phyloP scores from a whole-genome alignment of 2,888 invertebrate species.

The Phyllotreta striolata region DNA sequence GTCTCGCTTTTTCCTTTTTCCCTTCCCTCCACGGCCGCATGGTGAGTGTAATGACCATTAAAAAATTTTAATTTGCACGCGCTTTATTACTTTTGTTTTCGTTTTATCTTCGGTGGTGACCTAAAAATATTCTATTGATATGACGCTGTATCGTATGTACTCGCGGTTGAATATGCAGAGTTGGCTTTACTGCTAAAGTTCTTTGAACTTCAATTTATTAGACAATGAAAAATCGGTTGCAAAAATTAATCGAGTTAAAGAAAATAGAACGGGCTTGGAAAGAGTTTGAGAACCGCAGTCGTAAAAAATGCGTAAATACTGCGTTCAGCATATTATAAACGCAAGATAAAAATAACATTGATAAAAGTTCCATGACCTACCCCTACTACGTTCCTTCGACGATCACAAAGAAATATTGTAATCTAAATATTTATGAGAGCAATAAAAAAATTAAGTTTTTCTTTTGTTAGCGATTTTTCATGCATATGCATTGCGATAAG shows the following conservation, averaged over 20 bases:
- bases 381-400: constrained; percentile 46
- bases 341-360: constrained; percentile 53
- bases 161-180: background rate
- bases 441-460: constrained; percentile 38
- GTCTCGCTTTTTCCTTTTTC: constrained; percentile 7
- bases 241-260: too few species aligned
- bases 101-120: constrained; percentile 27
- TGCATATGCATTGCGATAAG: constrained; percentile 34
- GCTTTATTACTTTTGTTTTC: constrained; percentile 37
- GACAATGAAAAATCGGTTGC: too few species aligned
- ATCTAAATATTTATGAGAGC: constrained; percentile 48
- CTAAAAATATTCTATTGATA: constrained; percentile 33
- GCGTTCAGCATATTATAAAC: constrained; percentile 33
- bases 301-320: constrained; percentile 39
- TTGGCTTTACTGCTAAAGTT: background rate
- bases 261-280: background rate
- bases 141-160: background rate
- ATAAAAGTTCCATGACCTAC: constrained; percentile 61
- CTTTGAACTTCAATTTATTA: too few species aligned
- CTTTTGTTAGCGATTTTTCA: constrained; percentile 40
- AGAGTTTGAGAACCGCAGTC: constrained; percentile 41
- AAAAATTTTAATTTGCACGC: constrained; percentile 40
- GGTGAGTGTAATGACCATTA: constrained; percentile 39
- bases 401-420: constrained; percentile 49
- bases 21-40: constrained; percentile 10